Evolutionary conservation across 2,113 vertebrate genomes (phyloP), one percentile per base, ranked within the genome.

Genomic region (Columbina picui): DNA sequence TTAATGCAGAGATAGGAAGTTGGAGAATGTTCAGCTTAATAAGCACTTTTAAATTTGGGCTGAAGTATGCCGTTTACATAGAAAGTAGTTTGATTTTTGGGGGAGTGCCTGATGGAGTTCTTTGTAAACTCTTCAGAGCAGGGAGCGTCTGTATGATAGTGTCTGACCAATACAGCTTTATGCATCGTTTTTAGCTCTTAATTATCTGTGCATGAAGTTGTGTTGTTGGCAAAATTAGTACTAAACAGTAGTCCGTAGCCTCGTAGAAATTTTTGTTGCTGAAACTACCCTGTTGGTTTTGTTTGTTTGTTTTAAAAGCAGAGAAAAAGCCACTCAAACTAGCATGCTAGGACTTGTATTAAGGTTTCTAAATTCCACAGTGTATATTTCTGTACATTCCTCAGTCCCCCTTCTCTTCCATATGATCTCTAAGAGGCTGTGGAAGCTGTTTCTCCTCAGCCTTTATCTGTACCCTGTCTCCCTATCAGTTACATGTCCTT

Each of bases 1-100:
- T 93, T 94, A 91, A 90, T 61, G 63, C 53, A 74, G 84, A 95
- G 70, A 94, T 85, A 90, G 74, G 53, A 87, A 70, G 78, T 27
- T 85, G 38, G 75, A 57, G 70, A 73, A 50, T 61, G 50, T 80
- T 87, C 36, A 7, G 19, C 61, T 84, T 89, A 79, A 89, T 69
- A 69, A 85, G 29, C 16, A 21, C 22, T 76, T 83, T 59, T 30
- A 38, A 71, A 63, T 81, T 79, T 64, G 45, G 63, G 34, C 63
- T 83, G 76, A 90, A 93, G 52, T 69, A 83, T 6, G n/a, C 16
- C 21, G 21, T 65, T 92, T 61, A 34, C 22, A 8, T 47, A 36
- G 55, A 14, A 59, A 75, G 17, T 11, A 0, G 0, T 95, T 89
- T 53, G 39, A 15, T 52, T 84, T 41, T 12, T 5, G 21, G 26